phyloP scores from a whole-genome alignment of 2,113 vertebrate species.

The Plecotus auritus region DNA sequence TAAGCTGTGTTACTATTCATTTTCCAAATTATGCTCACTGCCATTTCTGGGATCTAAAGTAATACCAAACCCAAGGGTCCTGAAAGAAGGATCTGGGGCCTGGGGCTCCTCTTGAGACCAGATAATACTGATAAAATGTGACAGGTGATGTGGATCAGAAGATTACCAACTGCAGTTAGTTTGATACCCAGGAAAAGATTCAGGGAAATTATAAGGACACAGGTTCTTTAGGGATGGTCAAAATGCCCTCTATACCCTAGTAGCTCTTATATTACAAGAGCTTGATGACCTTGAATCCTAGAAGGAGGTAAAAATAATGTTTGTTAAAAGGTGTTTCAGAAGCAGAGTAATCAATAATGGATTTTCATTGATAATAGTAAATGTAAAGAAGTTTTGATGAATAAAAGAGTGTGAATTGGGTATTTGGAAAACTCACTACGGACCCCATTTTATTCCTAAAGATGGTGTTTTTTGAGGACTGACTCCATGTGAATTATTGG shows the following conservation, averaged over 20 bases:
- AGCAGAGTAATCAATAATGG: background rate
- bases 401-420: background rate
- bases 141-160: background rate
- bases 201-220: background rate
- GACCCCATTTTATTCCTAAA: background rate
- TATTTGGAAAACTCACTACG: background rate
- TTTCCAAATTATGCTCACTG: background rate
- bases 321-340: constrained; percentile 14
- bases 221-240: background rate
- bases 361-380: constrained; percentile 14
- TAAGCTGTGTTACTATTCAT: background rate
- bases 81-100: background rate
- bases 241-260: background rate
- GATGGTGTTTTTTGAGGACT: background rate
- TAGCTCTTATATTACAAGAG: background rate
- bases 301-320: constrained; percentile 6
- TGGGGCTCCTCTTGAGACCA: background rate
- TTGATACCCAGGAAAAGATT: background rate
- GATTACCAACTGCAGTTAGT: background rate
- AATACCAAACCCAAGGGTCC: background rate
- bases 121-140: background rate
- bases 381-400: background rate
- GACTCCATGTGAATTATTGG: background rate
- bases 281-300: background rate
- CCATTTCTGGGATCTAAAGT: background rate